Evolutionary conservation across 2,797 vertebrate genomes (phyloP).

Genomic region (Phylloscopus collybita): DNA sequence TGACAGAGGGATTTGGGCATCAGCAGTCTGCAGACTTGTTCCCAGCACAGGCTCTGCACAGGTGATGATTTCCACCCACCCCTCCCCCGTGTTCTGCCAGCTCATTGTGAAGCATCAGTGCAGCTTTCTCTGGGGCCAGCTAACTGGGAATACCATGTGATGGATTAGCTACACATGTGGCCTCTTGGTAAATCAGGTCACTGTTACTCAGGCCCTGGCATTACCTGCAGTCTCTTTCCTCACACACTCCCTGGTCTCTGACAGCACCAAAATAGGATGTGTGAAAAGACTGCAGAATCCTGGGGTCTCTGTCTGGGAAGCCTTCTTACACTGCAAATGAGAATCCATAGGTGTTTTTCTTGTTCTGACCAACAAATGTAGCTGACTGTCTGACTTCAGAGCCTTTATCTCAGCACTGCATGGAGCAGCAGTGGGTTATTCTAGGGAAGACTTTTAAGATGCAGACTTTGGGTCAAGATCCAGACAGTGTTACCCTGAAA

Average conservation of each 20-base stretch:
- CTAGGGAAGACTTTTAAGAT: background rate
- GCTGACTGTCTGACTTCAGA: background rate
- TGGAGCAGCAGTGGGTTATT: background rate
- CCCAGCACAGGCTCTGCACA: slow-evolving; percentile 42
- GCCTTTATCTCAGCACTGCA: background rate
- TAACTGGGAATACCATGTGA: background rate
- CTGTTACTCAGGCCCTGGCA: background rate
- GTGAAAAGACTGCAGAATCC: background rate
- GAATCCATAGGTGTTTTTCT: background rate
- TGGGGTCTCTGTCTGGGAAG: background rate
- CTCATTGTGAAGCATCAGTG: background rate
- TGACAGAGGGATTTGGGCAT: background rate
- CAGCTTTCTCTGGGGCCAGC: background rate
- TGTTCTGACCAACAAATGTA: background rate
- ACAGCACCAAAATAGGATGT: background rate
- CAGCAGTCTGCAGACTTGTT: background rate
- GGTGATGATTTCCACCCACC: slow-evolving; percentile 29
- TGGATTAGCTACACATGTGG: background rate
- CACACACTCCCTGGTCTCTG: background rate
- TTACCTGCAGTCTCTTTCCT: background rate
- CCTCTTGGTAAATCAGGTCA: background rate
- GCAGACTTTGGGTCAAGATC: background rate
- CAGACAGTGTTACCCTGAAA: background rate
- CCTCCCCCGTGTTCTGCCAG: background rate
- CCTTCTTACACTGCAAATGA: background rate